phyloP scores from a whole-genome alignment of 1,140 invertebrate species.

The Diorhabda sublineata region DNA sequence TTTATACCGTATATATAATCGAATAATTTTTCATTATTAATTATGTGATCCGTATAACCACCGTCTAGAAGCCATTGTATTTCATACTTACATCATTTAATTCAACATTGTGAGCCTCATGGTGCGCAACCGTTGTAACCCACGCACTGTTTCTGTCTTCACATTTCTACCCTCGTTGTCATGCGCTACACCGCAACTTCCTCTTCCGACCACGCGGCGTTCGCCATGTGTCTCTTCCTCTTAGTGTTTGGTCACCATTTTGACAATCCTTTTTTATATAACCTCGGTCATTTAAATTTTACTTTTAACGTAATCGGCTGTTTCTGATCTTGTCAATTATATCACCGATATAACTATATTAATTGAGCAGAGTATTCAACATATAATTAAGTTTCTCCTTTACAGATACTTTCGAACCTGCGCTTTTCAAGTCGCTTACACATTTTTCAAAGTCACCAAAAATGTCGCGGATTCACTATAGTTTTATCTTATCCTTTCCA shows the following conservation, averaged over 20 bases:
- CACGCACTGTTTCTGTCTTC: no score
- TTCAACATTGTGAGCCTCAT: no score
- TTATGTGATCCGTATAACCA: slow-evolving; percentile 45
- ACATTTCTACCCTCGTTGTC: no score
- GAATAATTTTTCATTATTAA: slow-evolving; percentile 44
- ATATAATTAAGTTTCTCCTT: slow-evolving; percentile 44
- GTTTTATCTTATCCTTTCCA: slow-evolving; percentile 28
- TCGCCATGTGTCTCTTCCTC: no score
- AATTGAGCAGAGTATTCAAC: slow-evolving; percentile 37
- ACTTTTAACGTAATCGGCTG: slow-evolving; percentile 44
- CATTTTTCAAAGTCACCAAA: slow-evolving; percentile 40
- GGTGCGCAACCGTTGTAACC: no score
- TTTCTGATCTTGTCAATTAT: slow-evolving; percentile 44
- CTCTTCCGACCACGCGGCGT: no score
- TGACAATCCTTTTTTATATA: slow-evolving; percentile 12
- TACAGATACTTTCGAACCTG: slow-evolving; percentile 33
- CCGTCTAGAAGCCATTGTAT: slow-evolving; percentile 44
- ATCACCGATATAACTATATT: slow-evolving; percentile 40
- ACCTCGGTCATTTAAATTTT: slow-evolving; percentile 43
- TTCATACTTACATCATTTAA: neutral
- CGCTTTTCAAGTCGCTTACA: slow-evolving; percentile 35
- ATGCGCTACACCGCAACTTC: no score
- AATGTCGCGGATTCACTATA: slow-evolving; percentile 25
- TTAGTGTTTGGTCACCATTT: neutral
- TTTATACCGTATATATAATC: slow-evolving; percentile 36